Conservation (phyloP, 53 echinoderm and acorn worm genomes). For the Mesocentrotus franciscanus region DNA sequence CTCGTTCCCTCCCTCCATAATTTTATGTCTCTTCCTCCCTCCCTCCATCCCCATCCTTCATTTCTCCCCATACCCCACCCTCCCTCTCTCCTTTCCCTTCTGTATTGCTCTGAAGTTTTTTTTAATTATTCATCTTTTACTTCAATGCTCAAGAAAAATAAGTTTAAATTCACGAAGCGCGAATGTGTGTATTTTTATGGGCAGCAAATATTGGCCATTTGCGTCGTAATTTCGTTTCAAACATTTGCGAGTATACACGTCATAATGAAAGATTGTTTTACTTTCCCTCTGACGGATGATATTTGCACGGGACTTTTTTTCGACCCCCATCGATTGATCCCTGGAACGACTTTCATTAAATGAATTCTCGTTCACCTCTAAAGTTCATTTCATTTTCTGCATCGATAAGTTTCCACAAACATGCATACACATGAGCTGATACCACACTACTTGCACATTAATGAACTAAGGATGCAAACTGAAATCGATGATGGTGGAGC, state of each 20-base stretch:
- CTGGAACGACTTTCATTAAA: neutral
- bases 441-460: neutral
- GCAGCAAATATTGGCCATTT: neutral
- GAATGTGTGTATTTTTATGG: neutral
- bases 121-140: neutral
- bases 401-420: conserved; percentile 3
- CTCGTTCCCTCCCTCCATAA: too few species aligned
- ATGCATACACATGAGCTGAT: neutral
- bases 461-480: neutral
- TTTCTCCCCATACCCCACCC: too few species aligned
- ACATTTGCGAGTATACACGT: neutral
- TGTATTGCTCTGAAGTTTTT: too few species aligned
- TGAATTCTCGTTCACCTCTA: neutral
- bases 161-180: neutral
- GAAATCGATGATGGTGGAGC: neutral
- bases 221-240: neutral
- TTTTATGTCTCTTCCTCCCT: too few species aligned
- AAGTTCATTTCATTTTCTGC: neutral
- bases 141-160: neutral
- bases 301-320: neutral
- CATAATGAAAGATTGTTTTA: neutral
- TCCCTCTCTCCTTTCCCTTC: too few species aligned
- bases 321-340: neutral
- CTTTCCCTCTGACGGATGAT: neutral
- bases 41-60: too few species aligned